Evolutionary conservation across 92 coral and sea anemone genomes (phyloP).

Genomic region (Heteractis magnifica): DNA sequence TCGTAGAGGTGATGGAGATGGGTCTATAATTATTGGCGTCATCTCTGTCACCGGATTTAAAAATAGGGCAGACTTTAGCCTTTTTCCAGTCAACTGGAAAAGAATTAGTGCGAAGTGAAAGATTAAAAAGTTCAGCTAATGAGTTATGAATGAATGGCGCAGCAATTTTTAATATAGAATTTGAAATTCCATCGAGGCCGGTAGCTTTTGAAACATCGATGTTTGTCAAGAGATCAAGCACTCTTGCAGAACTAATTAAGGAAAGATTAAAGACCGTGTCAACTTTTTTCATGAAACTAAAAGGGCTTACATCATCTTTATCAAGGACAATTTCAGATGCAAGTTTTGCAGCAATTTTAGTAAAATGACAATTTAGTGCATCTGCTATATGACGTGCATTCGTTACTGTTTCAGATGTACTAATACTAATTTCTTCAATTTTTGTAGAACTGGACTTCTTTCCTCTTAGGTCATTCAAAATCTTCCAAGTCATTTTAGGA

Average conservation of each 20-base stretch:
- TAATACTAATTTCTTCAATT: too few species aligned
- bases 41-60: conserved; percentile 26
- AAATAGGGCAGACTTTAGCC: conserved; percentile 29
- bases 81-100: conserved; percentile 31
- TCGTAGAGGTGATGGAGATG: conserved; percentile 3
- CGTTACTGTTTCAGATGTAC: too few species aligned
- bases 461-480: background rate
- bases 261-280: conserved; percentile 16
- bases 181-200: conserved; percentile 25
- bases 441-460: too few species aligned
- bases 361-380: too few species aligned
- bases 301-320: conserved; percentile 9
- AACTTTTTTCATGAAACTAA: conserved; percentile 1
- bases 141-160: conserved; percentile 24
- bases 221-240: conserved; percentile 5
- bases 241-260: conserved; percentile 23
- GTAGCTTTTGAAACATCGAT: conserved; percentile 25
- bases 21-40: background rate
- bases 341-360: background rate
- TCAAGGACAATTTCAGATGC: background rate
- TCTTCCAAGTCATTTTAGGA: background rate
- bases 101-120: background rate
- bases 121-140: conserved; percentile 20
- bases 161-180: conserved; percentile 20
- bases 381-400: too few species aligned